Percentiles rank a stretch among this genome's conserved stretches.
phyloP scores from a whole-genome alignment of 2,888 invertebrate genomes.

The Ectobius pallidus region DNA sequence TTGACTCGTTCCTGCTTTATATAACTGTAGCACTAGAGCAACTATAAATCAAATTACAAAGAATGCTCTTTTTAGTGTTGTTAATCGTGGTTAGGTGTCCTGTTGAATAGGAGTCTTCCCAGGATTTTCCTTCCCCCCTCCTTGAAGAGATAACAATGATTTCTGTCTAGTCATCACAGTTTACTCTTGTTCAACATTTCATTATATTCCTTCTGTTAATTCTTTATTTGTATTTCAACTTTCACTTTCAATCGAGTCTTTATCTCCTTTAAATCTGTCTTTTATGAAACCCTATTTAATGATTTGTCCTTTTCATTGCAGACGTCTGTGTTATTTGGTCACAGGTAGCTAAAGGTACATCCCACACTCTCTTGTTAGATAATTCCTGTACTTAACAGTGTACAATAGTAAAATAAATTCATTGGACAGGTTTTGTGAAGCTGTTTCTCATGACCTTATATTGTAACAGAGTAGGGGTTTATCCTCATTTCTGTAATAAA shows the following conservation, averaged over 20 bases:
- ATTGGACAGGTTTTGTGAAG: no score
- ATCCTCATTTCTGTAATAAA: no score
- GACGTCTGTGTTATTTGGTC: slow-evolving; percentile 23
- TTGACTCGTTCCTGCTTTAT: no score
- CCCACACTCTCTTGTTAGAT: slow-evolving; percentile 12
- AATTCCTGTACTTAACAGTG: slow-evolving; percentile 24
- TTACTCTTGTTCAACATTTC: slow-evolving; percentile 19
- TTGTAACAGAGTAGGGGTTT: no score
- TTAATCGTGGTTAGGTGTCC: no score
- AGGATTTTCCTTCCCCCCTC: not conserved
- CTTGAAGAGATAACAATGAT: slow-evolving; percentile 9
- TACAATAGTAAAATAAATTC: no score
- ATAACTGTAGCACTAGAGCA: no score
- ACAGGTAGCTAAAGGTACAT: not conserved
- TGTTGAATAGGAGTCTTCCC: slow-evolving; percentile 2
- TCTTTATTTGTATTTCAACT: slow-evolving; percentile 13
- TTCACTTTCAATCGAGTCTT: slow-evolving; percentile 29
- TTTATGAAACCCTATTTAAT: slow-evolving; percentile 31
- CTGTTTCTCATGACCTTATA: no score
- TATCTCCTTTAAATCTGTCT: slow-evolving; percentile 30
- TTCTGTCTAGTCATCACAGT: slow-evolving; percentile 21
- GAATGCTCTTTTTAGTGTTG: no score
- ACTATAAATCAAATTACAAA: no score
- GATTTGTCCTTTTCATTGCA: slow-evolving; percentile 22
- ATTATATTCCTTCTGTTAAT: not conserved